phyloP scores from a whole-genome alignment of 2,888 invertebrate species.

The Stratiomys singularior region DNA sequence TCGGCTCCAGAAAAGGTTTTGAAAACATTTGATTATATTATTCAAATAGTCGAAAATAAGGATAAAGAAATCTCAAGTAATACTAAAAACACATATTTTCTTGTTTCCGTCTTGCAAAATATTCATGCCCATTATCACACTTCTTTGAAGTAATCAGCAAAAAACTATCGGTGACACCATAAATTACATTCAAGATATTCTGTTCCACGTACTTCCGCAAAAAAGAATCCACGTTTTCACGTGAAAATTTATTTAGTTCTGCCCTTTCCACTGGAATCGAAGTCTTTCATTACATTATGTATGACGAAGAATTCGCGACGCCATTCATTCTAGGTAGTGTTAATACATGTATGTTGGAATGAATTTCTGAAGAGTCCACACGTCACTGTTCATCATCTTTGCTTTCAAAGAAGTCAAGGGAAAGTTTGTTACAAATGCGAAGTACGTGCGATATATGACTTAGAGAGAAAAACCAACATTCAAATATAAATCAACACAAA shows the following conservation, averaged over 20 bases:
- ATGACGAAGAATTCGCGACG: neutral
- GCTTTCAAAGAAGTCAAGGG: slow-evolving; percentile 22
- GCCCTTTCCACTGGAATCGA: neutral
- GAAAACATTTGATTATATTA: no score
- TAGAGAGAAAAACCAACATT: neutral
- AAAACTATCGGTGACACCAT: no score
- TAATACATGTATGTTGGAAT: slow-evolving; percentile 40
- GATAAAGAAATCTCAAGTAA: no score
- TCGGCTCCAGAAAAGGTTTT: no score
- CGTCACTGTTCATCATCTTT: slow-evolving; percentile 39
- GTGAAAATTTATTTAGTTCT: slow-evolving; percentile 5
- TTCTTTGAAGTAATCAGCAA: no score
- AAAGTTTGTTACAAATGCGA: slow-evolving; percentile 43
- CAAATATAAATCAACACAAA: slow-evolving; percentile 1
- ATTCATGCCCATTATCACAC: no score
- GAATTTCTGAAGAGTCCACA: slow-evolving; percentile 14
- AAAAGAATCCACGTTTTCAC: no score
- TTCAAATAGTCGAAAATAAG: no score
- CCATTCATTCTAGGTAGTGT: neutral
- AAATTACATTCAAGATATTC: no score
- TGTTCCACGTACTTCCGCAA: no score
- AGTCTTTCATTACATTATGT: neutral
- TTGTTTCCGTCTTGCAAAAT: no score
- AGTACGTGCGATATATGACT: slow-evolving; percentile 41
- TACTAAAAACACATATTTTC: no score